A percentile compares a stretch with the other conserved stretches of the same genome.
Conservation (phyloP, 2,888 invertebrate genomes). For the Heliconius ethilla region DNA sequence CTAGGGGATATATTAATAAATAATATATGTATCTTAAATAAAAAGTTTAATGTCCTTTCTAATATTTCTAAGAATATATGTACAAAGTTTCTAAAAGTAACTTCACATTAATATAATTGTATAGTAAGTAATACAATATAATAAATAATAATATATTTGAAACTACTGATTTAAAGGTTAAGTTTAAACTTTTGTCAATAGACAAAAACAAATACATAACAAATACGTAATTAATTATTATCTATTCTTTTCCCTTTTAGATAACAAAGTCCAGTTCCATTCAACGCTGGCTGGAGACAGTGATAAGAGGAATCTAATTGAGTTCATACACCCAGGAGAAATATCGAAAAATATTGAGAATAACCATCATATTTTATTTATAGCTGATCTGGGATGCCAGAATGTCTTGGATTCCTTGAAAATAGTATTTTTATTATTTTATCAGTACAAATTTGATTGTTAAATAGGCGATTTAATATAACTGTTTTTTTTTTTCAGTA, state of each 20-base stretch:
- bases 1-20: too few species aligned
- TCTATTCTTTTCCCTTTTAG: conserved; percentile 51
- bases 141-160: not conserved
- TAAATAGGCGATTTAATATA: not conserved
- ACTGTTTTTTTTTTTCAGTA: conserved; percentile 51
- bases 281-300: conserved; percentile 52
- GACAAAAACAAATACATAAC: not conserved
- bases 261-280: conserved; percentile 56
- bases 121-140: too few species aligned
- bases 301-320: conserved; percentile 53
- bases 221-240: conserved; percentile 25
- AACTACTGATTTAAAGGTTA: not conserved
- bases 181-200: not conserved
- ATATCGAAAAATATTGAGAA: conserved; percentile 50
- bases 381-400: conserved; percentile 63
- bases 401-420: conserved; percentile 54
- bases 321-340: conserved; percentile 52
- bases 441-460: not conserved
- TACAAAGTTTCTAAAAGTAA: too few species aligned
- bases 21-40: too few species aligned
- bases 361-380: conserved; percentile 61
- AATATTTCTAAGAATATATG: too few species aligned
- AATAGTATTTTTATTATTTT: conserved; percentile 75
- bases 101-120: too few species aligned
- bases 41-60: too few species aligned